Base-by-base conservation (phyloP, 2,113 vertebrate genomes). In the Ifrita kowaldi region DNA sequence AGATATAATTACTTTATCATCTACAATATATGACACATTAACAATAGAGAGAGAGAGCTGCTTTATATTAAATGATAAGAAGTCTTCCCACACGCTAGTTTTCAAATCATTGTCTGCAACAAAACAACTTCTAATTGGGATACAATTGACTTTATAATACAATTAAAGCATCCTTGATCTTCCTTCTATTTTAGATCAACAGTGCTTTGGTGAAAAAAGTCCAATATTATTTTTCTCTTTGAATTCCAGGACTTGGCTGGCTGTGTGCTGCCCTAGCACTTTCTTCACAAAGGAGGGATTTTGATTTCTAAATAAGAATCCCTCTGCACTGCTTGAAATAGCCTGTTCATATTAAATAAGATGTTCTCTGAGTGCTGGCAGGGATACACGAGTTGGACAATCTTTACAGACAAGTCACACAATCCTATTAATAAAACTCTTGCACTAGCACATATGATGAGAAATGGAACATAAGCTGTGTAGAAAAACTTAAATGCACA, bases 251-350 rank as follows among this genome's bases (percentile, higher is more conserved):
- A 17, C 35, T 65, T 41, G 10, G 13, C 30, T 56, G 5, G 11
- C 18, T 13, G 14, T 11, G 59, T 27, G 32, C 39, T 70, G 32
- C 5, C 9, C 13, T 24, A 15, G 13, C 1, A 0, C n/a, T 56
- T 56, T 60, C 69, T 79, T 81, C 74, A 80, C 37, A 68, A 26
- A 74, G 16, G 19, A 74, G 42, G 13, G 16, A 28, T 42, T 75
- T 65, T 71, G 26, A 56, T 55, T 76, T 91, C 84, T 30, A 78
- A 67, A 30, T 24, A 64, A 30, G 23, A 71, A 63, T 52, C 24
- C 8, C 10, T 22, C 23, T 52, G 56, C 53, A 53, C 10, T 65
- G 47, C 30, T 53, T 74, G 59, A 39, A 85, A 47, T 4, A 65
- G 28, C 6, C 24, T 89, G 57, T 39, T 64, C 28, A 27, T 16